These are phyloP conservation scores for Tuta absoluta DNA, from an alignment of 2,888 invertebrate genomes.

Conservation along the genomic window DNA sequence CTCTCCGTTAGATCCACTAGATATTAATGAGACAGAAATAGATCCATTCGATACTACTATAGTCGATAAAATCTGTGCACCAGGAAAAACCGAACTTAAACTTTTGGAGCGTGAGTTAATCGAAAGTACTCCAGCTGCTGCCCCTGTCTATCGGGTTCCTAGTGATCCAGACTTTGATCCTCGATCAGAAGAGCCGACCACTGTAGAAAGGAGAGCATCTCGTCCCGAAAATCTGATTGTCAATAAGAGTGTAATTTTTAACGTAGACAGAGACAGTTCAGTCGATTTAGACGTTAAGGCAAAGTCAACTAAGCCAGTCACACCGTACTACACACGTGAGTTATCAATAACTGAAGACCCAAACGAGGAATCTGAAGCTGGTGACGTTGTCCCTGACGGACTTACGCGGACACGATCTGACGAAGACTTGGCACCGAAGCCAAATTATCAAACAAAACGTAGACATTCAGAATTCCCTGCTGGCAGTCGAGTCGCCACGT, in stretches of 20 bases:
- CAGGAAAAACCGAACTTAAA: conserved; percentile 89
- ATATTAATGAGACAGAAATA: conserved; percentile 80
- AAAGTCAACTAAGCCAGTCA: conserved; percentile 86
- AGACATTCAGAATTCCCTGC: conserved; percentile 76
- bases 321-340: conserved; percentile 89
- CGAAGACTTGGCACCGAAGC: conserved; percentile 82
- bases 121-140: conserved; percentile 60
- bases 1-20: conserved; percentile 84
- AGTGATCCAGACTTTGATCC: conserved; percentile 93
- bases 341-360: conserved; percentile 80
- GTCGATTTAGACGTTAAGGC: conserved; percentile 82
- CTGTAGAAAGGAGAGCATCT: conserved; percentile 81
- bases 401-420: conserved; percentile 83
- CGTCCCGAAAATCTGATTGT: conserved; percentile 82
- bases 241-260: conserved; percentile 78
- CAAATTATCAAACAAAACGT: conserved; percentile 62
- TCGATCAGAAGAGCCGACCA: conserved; percentile 82
- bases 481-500: conserved; percentile 44
- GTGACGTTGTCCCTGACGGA: conserved; percentile 83
- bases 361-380: conserved; percentile 81
- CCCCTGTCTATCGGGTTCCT: conserved; percentile 68
- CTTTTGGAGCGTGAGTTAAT: conserved; percentile 89
- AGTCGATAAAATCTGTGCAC: conserved; percentile 85
- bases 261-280: conserved; percentile 66
- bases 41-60: conserved; percentile 95